These are phyloP conservation scores for Osmerus eperlanus DNA, from an alignment of 2,113 vertebrate species.

Conservation along the genomic window DNA sequence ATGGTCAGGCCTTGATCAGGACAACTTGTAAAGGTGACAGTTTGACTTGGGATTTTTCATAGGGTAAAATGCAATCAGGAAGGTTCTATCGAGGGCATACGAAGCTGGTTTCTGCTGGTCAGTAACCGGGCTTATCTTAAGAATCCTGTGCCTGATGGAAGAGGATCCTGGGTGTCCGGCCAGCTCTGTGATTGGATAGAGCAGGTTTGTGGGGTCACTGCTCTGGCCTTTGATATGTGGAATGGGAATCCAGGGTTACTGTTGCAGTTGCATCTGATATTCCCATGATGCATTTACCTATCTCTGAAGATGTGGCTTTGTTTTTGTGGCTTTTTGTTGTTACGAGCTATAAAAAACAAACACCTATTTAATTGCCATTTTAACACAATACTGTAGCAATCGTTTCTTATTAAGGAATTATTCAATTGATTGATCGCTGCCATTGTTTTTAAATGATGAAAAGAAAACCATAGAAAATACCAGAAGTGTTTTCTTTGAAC, in stretches of 20 bases:
- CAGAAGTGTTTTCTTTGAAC: slow-evolving; percentile 73
- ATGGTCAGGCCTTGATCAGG: slow-evolving; percentile 42
- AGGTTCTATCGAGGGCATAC: slow-evolving; percentile 48
- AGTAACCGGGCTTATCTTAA: slow-evolving; percentile 66
- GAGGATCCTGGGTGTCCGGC: slow-evolving; percentile 51
- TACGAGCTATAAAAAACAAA: slow-evolving; percentile 72
- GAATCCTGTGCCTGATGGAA: slow-evolving; percentile 51
- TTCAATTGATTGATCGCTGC: slow-evolving; percentile 79
- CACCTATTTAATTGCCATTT: slow-evolving; percentile 76
- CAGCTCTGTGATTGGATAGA: slow-evolving; percentile 43
- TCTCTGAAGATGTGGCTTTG: slow-evolving; percentile 61
- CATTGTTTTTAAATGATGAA: slow-evolving; percentile 76
- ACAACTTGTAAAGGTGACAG: slow-evolving; percentile 43
- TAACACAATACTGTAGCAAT: slow-evolving; percentile 92
- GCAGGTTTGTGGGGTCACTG: slow-evolving; percentile 52
- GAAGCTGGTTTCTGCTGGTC: slow-evolving; percentile 73
- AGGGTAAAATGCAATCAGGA: slow-evolving; percentile 55
- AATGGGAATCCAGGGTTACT: slow-evolving; percentile 60
- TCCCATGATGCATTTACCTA: slow-evolving; percentile 66
- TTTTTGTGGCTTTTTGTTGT: slow-evolving; percentile 71
- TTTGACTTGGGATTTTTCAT: slow-evolving; percentile 58
- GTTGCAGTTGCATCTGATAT: slow-evolving; percentile 55
- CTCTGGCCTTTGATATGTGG: slow-evolving; percentile 47
- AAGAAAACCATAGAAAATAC: slow-evolving; percentile 65
- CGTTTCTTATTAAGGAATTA: slow-evolving; percentile 79